Conservation (phyloP, 1,140 invertebrate genomes). For the Musca vetustissima region DNA sequence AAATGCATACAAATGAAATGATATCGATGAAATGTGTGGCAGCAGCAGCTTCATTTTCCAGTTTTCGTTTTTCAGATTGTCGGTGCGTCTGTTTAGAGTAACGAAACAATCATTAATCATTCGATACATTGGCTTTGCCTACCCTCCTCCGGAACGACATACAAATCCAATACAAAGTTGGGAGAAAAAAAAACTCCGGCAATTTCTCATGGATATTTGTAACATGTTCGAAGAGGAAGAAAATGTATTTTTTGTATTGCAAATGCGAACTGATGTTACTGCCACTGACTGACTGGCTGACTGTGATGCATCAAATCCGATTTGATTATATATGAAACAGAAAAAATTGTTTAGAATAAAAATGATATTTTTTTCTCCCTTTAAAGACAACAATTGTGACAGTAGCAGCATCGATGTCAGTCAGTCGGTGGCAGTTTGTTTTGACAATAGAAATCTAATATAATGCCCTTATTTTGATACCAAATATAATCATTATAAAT, state of each 20-base stretch:
- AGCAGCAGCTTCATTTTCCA: background rate
- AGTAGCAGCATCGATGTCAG: background rate
- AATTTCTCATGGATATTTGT: slow-evolving; percentile 53
- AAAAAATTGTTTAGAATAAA: background rate
- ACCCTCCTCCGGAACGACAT: background rate
- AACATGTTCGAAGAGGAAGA: background rate
- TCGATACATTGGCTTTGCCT: slow-evolving; percentile 26
- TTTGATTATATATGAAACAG: slow-evolving; percentile 9
- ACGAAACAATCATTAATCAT: slow-evolving; percentile 51
- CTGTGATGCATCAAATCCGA: slow-evolving; percentile 15
- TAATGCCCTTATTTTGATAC: slow-evolving; percentile 1
- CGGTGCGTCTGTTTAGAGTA: background rate
- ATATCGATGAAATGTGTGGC: slow-evolving; percentile 1
- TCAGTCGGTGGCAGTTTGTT: slow-evolving; percentile 12
- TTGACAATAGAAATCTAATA: slow-evolving; percentile 21
- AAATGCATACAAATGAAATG: slow-evolving; percentile 4
- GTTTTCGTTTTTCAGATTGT: background rate
- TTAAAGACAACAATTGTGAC: background rate
- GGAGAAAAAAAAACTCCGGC: slow-evolving; percentile 54
- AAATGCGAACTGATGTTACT: background rate
- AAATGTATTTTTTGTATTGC: slow-evolving; percentile 28
- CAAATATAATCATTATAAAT: slow-evolving; percentile 21
- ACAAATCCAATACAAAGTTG: slow-evolving; percentile 4
- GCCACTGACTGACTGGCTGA: background rate
- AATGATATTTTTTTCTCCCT: background rate